phyloP scores from a whole-genome alignment of 2,113 vertebrate species.

The Rutilus rutilus region DNA sequence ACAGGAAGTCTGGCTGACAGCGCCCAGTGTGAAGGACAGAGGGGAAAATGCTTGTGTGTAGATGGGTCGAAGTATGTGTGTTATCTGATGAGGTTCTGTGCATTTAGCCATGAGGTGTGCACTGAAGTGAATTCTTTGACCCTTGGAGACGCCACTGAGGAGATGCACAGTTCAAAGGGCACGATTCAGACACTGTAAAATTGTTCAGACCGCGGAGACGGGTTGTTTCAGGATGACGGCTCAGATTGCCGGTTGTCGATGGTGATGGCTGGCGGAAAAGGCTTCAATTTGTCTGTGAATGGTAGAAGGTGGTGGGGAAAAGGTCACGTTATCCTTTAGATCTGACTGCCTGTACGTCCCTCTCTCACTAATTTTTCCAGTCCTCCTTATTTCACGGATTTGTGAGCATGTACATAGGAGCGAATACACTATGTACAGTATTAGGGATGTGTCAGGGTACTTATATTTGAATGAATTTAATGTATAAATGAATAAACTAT shows the following conservation, averaged over 20 bases:
- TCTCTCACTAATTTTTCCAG: neutral
- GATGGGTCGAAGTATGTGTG: slow-evolving; percentile 23
- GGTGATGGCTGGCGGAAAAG: slow-evolving; percentile 51
- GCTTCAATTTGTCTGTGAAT: slow-evolving; percentile 59
- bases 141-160: slow-evolving; percentile 36
- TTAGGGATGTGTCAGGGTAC: neutral
- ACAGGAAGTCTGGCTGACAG: slow-evolving; percentile 36
- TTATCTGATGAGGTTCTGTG: slow-evolving; percentile 37
- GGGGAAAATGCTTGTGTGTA: slow-evolving; percentile 24
- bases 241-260: slow-evolving; percentile 57
- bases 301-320: slow-evolving; percentile 63
- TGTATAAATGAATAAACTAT: too few species aligned
- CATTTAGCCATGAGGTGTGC: slow-evolving; percentile 47
- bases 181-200: slow-evolving; percentile 25
- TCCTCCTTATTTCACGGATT: neutral
- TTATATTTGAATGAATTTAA: too few species aligned
- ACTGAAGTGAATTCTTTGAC: slow-evolving; percentile 47
- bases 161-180: slow-evolving; percentile 54
- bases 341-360: slow-evolving; percentile 23
- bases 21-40: slow-evolving; percentile 16
- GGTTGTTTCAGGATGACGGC: slow-evolving; percentile 39
- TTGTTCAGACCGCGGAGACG: slow-evolving; percentile 8
- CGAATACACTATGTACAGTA: too few species aligned
- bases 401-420: too few species aligned
- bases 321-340: slow-evolving; percentile 63